Evolutionary conservation across 2,797 vertebrate genomes (phyloP), one percentile per base, ranked within the genome.

Genomic region (Myotis myotis): DNA sequence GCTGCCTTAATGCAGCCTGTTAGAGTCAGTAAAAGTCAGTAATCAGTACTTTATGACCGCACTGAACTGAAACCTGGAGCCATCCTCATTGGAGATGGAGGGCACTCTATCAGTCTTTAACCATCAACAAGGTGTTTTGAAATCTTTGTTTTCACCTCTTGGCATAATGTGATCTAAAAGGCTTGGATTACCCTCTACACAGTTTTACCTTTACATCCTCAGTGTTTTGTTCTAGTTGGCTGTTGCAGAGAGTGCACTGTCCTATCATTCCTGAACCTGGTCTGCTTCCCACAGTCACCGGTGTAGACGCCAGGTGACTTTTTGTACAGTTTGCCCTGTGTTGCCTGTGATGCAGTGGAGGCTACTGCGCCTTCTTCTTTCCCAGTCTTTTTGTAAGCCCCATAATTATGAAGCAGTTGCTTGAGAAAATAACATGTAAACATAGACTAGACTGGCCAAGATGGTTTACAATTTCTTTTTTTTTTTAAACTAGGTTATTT

Each of bases 401-500:
- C 84, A 36, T 89, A 60, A 88, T 95, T 97, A 78, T 94, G 97
- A 97, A 96, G 97, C 96, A 3, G 33, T 97, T 86, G 96, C 87
- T 96, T 96, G 66, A 84, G 76, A 55, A 51, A 89, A 94, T 97
- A 81, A 87, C 91, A 38, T 92, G 94, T 93, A 95, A 85, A 94
- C 84, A 79, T 96, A 97, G 95, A 91, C 79, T 97, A 97, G 94
- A 95, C 88, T 96, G 92, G 97, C 96, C 97, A 93, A 97, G 88
- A 79, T 93, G 97, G 85, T 97, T 97, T 94, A 87, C 81, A 74
- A 10, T 95, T 95, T 92, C 93, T 47, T 96, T 94, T 96, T 89
- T 91, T 93, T 96, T 95, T 95, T 89, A 47, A 25, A 96, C 90
- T 97, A 97, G 98, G 96, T 97, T 98, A 95, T 98, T 97, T 98